Percentiles rank a stretch among this genome's conserved stretches.
Evolutionary conservation across 2,888 invertebrate species (phyloP).

Genomic region (Timema cristinae): DNA sequence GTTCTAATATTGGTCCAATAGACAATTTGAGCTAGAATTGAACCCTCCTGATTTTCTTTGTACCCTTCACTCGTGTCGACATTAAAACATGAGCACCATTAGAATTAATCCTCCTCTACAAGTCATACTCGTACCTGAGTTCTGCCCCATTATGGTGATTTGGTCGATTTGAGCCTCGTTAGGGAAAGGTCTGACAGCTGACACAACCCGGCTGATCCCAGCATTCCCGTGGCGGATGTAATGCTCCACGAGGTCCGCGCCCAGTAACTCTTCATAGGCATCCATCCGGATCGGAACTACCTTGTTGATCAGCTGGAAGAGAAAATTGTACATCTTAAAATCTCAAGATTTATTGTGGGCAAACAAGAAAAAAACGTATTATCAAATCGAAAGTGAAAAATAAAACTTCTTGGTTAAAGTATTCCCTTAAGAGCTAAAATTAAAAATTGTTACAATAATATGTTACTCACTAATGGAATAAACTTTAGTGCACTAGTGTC

Average conservation of each 20-base stretch:
- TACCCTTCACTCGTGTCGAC: too few relatives aligned
- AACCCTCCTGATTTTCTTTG: too few relatives aligned
- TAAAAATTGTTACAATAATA: not conserved
- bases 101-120: constrained; percentile 45
- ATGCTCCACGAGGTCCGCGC: constrained; percentile 87
- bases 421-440: not conserved
- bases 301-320: constrained; percentile 58
- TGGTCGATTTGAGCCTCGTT: constrained; percentile 47
- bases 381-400: not conserved
- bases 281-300: constrained; percentile 81
- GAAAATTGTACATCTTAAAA: too few relatives aligned
- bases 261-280: constrained; percentile 77
- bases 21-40: too few relatives aligned
- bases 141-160: constrained; percentile 58
- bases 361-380: not conserved
- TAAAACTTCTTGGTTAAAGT: not conserved
- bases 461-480: not conserved
- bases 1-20: too few relatives aligned
- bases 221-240: constrained; percentile 60
- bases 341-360: too few relatives aligned
- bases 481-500: not conserved
- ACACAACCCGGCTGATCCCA: constrained; percentile 42
- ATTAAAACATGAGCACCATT: too few relatives aligned
- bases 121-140: constrained; percentile 59
- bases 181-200: constrained; percentile 45